These are phyloP conservation scores for Coilia nasus DNA, from an alignment of 2,797 vertebrate species.

Conservation along the genomic window DNA sequence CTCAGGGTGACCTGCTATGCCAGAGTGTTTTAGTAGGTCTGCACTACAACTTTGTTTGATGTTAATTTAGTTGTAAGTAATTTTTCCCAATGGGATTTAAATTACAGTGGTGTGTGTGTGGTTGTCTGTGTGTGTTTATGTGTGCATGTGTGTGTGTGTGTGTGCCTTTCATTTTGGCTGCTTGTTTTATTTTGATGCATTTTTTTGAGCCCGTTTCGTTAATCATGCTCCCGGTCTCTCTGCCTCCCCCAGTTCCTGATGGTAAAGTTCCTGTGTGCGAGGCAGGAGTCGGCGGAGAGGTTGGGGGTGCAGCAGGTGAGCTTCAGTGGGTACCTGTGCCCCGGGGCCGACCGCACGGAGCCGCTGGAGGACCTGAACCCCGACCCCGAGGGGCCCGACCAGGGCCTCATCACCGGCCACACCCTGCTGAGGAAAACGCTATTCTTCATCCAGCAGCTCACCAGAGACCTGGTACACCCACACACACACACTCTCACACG, in stretches of 20 bases:
- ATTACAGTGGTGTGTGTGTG: neutral
- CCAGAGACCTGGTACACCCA: constrained; percentile 85
- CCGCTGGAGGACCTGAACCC: constrained; percentile 72
- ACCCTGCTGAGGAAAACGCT: constrained; percentile 90
- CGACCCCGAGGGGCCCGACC: constrained; percentile 64
- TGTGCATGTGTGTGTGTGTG: neutral
- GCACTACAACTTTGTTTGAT: neutral
- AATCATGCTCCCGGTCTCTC: neutral
- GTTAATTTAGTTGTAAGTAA: neutral
- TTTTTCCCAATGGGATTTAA: neutral
- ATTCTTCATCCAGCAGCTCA: constrained; percentile 93
- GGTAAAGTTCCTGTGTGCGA: constrained; percentile 95
- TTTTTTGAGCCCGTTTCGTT: no score
- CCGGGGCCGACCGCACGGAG: constrained; percentile 69
- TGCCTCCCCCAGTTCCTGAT: constrained; percentile 85
- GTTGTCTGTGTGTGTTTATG: neutral
- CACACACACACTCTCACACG: no score
- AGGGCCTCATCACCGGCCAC: constrained; percentile 77
- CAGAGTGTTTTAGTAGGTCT: neutral
- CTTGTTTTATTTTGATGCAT: neutral
- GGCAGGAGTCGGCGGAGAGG: constrained; percentile 90
- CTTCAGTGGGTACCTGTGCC: constrained; percentile 87
- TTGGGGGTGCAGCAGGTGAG: constrained; percentile 89
- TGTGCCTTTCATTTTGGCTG: neutral
- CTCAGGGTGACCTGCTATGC: neutral